Conservation (phyloP, 2,113 vertebrate species). For the Lonchura striata region DNA sequence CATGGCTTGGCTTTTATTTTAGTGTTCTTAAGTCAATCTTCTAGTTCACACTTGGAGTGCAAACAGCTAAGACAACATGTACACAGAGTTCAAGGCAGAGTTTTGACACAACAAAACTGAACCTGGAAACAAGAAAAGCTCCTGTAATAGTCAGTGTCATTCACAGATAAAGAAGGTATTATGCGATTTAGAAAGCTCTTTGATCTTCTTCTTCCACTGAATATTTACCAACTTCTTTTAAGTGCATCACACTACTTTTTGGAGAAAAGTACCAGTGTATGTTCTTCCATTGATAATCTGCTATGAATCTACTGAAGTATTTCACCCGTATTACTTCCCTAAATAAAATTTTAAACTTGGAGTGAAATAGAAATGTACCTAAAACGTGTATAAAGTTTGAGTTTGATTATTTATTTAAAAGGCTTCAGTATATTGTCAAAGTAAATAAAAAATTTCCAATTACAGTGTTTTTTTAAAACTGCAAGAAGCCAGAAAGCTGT, state of each 20-base stretch:
- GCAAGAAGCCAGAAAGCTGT: not conserved
- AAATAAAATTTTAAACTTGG: not conserved
- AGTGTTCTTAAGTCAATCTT: not conserved
- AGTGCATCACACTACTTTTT: not conserved
- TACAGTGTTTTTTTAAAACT: not conserved
- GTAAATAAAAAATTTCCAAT: not conserved
- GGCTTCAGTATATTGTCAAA: not conserved
- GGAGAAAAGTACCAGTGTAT: not conserved
- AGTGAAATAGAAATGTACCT: not conserved
- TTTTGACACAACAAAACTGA: constrained; percentile 50
- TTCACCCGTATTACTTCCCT: not conserved
- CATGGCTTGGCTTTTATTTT: not conserved
- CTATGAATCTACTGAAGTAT: not conserved
- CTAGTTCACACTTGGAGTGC: not conserved
- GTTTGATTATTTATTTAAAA: not conserved
- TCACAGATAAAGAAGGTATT: constrained; percentile 32
- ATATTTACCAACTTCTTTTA: constrained; percentile 8
- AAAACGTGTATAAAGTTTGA: not conserved
- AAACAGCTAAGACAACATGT: constrained; percentile 19
- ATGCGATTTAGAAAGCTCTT: constrained; percentile 11
- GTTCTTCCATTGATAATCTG: not conserved
- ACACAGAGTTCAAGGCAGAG: constrained; percentile 35
- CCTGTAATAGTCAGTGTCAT: constrained; percentile 41
- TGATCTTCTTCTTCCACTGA: constrained; percentile 35
- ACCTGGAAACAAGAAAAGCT: constrained; percentile 17